These are phyloP conservation scores for Diacarnus erythraeanus DNA, from an alignment of 37 sponge, comb jelly and placozoan species.

Conservation along the genomic window DNA sequence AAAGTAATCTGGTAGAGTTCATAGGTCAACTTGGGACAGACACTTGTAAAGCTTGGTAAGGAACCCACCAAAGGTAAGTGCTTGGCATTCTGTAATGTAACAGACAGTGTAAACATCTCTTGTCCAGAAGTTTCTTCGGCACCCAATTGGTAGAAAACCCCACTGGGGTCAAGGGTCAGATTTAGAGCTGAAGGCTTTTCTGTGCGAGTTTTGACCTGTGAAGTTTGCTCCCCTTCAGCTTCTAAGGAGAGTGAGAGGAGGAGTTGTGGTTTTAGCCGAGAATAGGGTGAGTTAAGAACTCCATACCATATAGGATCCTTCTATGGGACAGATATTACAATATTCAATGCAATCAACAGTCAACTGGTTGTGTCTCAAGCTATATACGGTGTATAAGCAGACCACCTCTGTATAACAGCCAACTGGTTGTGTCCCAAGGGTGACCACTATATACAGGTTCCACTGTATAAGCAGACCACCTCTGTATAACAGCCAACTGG, in stretches of 20 bases:
- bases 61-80: slow-evolving; percentile 40
- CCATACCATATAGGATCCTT: slow-evolving; percentile 56
- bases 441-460: no score
- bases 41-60: background rate
- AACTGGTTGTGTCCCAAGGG: no score
- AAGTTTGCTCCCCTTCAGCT: slow-evolving; percentile 1
- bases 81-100: slow-evolving; percentile 50
- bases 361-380: no score
- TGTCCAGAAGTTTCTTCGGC: slow-evolving; percentile 15
- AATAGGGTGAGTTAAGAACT: slow-evolving; percentile 57
- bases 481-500: no score
- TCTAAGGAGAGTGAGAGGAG: slow-evolving; percentile 64
- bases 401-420: no score
- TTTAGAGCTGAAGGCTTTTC: background rate
- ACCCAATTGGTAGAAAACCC: slow-evolving; percentile 68
- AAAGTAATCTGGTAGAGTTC: no score
- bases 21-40: background rate
- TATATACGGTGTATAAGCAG: no score
- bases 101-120: slow-evolving; percentile 51
- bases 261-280: slow-evolving; percentile 70
- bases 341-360: no score
- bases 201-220: background rate
- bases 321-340: background rate
- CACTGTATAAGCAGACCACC: no score
- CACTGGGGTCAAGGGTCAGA: slow-evolving; percentile 53